Base-by-base conservation (phyloP, 2,797 vertebrate species). In the Lemur catta region DNA sequence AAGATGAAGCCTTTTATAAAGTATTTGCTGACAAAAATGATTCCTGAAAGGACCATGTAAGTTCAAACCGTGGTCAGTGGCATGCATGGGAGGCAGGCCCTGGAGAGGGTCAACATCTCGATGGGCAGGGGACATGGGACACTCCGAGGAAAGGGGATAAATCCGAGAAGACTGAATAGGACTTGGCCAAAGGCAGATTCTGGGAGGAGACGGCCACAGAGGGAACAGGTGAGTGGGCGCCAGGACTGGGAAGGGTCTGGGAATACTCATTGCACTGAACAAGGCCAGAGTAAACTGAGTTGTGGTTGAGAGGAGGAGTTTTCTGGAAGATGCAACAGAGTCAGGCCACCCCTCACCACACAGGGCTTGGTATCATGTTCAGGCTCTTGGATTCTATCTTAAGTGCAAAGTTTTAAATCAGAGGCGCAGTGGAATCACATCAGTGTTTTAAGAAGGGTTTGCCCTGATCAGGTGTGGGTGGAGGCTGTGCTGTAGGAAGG, bases 61-160 rank as follows among this genome's bases (percentile, higher is more conserved):
- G 43, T 85, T 59, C 52, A 74, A 48, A 72, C 8, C 3, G 2
- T 17, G 26, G 8, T 57, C 38, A 65, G 43, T 46, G 38, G 7
- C 38, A 11, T 0, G 14, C 55, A 46, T 28, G 26, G 13, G 33
- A 65, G 59, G 33, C 0, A 13, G 84, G 4, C 3, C 0, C 13
- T 12, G 15, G 14, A 3, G 46, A 8, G 46, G 65, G 18, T 12
- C 17, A 10, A 17, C 1, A 22, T 61, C 30, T 11, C 35, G 0
- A 14, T 9, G 9, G 38, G 30, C 12, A 5, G 85, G 10, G 24
- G 18, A 8, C n/a, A n/a, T 79, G 12, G 30, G 43, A 33, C 7
- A 0, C 18, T 38, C 48, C 0, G 0, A 24, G 0, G 11, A 41
- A 26, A 6, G 28, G 28, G 1, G 24, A 10, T 6, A 28, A 38